Conservation (phyloP, 2,888 invertebrate species). For the Phymatocera aterrima region DNA sequence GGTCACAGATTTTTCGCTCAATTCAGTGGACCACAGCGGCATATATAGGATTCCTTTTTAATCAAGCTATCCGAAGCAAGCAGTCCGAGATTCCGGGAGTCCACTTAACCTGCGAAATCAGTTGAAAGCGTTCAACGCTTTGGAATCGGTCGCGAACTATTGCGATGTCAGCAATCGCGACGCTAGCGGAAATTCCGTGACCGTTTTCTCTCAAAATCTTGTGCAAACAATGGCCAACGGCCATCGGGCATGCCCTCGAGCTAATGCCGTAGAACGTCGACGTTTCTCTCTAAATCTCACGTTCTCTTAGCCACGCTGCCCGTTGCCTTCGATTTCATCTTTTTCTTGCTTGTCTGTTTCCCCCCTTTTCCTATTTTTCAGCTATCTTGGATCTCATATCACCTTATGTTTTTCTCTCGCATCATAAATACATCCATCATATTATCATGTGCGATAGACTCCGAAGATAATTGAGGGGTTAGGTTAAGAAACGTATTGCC, state of each 20-base stretch:
- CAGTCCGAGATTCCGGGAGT: constrained; percentile 15
- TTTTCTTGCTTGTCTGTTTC: too few species aligned
- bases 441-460: too few species aligned
- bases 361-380: background rate
- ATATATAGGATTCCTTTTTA: constrained; percentile 32
- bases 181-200: constrained; percentile 29
- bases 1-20: constrained; percentile 6
- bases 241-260: background rate
- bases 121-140: constrained; percentile 33
- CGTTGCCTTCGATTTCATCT: background rate
- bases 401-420: too few species aligned
- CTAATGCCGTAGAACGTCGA: constrained; percentile 17
- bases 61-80: constrained; percentile 23
- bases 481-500: too few species aligned
- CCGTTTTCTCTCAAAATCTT: constrained; percentile 33
- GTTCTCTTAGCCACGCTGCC: constrained; percentile 17
- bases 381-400: background rate
- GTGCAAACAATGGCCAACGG: constrained; percentile 30
- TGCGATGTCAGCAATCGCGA: constrained; percentile 29
- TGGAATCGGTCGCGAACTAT: constrained; percentile 29
- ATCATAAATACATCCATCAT: background rate
- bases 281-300: constrained; percentile 26
- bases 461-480: too few species aligned
- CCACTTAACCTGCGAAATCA: constrained; percentile 26
- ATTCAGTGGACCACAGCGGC: background rate